These are phyloP conservation scores for Clarias laeviceps DNA, from an alignment of 2,797 vertebrate species.

Conservation along the genomic window DNA sequence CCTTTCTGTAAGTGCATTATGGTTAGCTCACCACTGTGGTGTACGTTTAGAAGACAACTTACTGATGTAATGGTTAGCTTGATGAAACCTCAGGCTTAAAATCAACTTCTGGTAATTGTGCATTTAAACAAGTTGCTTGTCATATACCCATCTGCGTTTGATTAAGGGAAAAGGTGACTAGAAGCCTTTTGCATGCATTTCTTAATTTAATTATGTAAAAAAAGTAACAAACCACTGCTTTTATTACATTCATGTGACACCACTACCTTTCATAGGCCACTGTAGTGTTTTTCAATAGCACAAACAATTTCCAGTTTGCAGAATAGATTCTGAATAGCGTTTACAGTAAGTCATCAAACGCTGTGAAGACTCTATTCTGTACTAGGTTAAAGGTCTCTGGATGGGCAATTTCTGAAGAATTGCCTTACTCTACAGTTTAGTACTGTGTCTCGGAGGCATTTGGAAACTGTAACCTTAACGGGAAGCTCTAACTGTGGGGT, in stretches of 20 bases:
- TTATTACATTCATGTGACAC: not conserved
- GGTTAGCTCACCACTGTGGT: constrained; percentile 16
- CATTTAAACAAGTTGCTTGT: not conserved
- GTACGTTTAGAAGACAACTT: not conserved
- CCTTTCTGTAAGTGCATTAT: constrained; percentile 22
- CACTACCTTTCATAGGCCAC: not conserved
- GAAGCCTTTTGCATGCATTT: not conserved
- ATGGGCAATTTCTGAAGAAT: not conserved
- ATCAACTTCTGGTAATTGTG: not conserved
- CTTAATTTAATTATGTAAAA: not conserved
- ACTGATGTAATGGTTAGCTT: not conserved
- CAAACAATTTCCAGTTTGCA: not conserved
- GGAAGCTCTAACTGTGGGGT: constrained; percentile 43
- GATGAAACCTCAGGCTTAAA: not conserved
- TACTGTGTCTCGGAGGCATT: constrained; percentile 3
- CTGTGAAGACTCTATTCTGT: not conserved
- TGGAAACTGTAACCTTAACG: not conserved
- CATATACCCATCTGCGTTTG: not conserved
- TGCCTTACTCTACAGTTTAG: not conserved
- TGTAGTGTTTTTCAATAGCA: not conserved
- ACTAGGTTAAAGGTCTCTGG: not conserved
- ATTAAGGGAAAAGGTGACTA: constrained; percentile 8
- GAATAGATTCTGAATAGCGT: too few species aligned
- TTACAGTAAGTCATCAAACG: too few species aligned
- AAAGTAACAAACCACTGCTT: not conserved